Evolutionary conservation across 2,888 invertebrate species (phyloP).

Genomic region (Hoplodrina blanda): DNA sequence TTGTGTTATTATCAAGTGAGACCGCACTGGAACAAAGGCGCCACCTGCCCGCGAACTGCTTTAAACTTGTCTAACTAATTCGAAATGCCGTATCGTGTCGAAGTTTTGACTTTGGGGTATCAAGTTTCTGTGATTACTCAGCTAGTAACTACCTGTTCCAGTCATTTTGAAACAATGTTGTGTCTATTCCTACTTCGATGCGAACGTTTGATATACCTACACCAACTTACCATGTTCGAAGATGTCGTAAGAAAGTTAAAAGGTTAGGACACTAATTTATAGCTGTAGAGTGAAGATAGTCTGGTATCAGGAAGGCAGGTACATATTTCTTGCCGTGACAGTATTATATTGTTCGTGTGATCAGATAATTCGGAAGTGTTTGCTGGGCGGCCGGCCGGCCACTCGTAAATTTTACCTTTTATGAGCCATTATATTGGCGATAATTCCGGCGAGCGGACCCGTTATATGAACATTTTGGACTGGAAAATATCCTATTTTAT

Average conservation of each 20-base stretch:
- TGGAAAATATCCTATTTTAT: conserved; percentile 63
- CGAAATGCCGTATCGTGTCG: conserved; percentile 74
- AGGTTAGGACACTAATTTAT: conserved; percentile 31
- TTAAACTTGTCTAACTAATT: conserved; percentile 78
- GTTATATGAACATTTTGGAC: conserved; percentile 74
- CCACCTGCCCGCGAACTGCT: conserved; percentile 77
- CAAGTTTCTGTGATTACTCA: conserved; percentile 72
- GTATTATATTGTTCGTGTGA: conserved; percentile 67
- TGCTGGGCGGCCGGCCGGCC: conserved; percentile 69
- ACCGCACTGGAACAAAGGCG: conserved; percentile 76
- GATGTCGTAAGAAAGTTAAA: conserved; percentile 24
- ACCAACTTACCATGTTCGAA: conserved; percentile 15
- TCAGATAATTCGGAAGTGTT: conserved; percentile 80
- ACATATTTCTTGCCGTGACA: conserved; percentile 55
- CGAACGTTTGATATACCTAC: conserved; percentile 8
- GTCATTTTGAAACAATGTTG: conserved; percentile 55
- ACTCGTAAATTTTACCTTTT: conserved; percentile 85
- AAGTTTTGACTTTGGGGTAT: conserved; percentile 75
- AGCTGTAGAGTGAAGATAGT: conserved; percentile 31
- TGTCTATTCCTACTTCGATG: conserved; percentile 19
- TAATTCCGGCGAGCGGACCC: conserved; percentile 74
- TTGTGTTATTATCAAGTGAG: conserved; percentile 79
- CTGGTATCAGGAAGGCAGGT: conserved; percentile 55
- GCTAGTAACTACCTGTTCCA: conserved; percentile 62
- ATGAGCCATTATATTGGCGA: conserved; percentile 85